Evolutionary conservation across 2,797 vertebrate species (phyloP), one percentile per base, ranked within the genome.

Genomic region (Sphenopsis melanotis): DNA sequence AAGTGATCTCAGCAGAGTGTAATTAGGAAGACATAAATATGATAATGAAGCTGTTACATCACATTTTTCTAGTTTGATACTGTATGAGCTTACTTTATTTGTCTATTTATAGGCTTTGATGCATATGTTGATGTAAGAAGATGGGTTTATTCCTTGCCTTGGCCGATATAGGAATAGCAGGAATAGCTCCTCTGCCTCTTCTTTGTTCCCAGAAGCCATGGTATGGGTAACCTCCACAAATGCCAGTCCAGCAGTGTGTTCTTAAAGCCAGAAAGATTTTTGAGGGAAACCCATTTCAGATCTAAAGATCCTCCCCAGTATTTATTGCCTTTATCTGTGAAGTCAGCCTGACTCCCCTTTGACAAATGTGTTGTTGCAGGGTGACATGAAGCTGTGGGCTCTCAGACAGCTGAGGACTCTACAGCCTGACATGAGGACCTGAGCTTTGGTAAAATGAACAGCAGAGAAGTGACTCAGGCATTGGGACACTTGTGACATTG

Each of bases 1-100:
- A 56, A 94, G 74, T 39, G 56, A 94, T 93, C 74, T 81, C 78
- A 53, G 63, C 20, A 44, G 55, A 95, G 65, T 50, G 78, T 68
- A 94, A 93, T 93, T 93, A 94, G 64, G 68, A 86, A 74, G 83
- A 71, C 53, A 82, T 59, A 82, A 95, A 68, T 94, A 90, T 64
- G 83, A 37, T 84, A 94, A 89, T 93, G 79, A 95, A 89, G 76
- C 39, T 56, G 55, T 87, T 87, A 65, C 59, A 89, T 91, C 90
- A 85, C 57, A 70, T 70, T 89, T 83, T 83, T 61, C 87, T 65
- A 36, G 52, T 56, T 41, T 69, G 82, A 66, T 59, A 69, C 47
- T 17, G 13, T 47, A 71, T 46, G 52, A 86, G 57, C 55, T 90
- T 82, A 44, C 29, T 88, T 55, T 50, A 63, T 60, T 72, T 44